phyloP scores from a whole-genome alignment of 2,888 invertebrate genomes.

The Eupithecia abbreviata region DNA sequence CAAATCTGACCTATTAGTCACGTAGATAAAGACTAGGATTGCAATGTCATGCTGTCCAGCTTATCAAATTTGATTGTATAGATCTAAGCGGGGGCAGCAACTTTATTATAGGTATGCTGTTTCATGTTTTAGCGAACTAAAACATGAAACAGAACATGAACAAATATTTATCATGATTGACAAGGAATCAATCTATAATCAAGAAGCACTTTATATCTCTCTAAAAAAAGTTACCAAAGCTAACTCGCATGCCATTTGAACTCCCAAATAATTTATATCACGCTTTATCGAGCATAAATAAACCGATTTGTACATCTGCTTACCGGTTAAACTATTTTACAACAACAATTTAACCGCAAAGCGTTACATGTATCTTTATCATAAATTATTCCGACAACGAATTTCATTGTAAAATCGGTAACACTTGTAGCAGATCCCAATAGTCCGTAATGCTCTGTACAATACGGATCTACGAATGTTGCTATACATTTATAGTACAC shows the following conservation, averaged over 20 bases:
- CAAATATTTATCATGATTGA: no score
- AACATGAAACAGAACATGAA: no score
- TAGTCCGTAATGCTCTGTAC: constrained; percentile 15
- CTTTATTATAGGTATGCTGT: no score
- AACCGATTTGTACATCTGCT: constrained; percentile 55
- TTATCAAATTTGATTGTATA: no score
- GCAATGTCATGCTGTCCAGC: no score
- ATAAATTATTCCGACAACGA: constrained; percentile 28
- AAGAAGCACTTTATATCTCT: not conserved
- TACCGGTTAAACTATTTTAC: constrained; percentile 65
- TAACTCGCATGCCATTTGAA: not conserved
- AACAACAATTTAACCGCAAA: constrained; percentile 71
- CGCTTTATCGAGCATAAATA: not conserved
- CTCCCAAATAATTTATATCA: not conserved
- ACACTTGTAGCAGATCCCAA: constrained; percentile 23
- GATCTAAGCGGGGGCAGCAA: no score
- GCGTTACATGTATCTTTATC: constrained; percentile 58
- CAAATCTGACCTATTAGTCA: no score
- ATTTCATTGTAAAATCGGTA: constrained; percentile 30
- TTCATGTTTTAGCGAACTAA: no score
- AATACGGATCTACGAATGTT: constrained; percentile 1
- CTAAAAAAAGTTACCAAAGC: not conserved
- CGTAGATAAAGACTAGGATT: no score
- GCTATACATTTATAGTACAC: not conserved
- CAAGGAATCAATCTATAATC: no score